A percentile compares a stretch with the other conserved stretches of the same genome.
Conservation (phyloP, 2,113 vertebrate genomes). For the Okapia johnstoni region DNA sequence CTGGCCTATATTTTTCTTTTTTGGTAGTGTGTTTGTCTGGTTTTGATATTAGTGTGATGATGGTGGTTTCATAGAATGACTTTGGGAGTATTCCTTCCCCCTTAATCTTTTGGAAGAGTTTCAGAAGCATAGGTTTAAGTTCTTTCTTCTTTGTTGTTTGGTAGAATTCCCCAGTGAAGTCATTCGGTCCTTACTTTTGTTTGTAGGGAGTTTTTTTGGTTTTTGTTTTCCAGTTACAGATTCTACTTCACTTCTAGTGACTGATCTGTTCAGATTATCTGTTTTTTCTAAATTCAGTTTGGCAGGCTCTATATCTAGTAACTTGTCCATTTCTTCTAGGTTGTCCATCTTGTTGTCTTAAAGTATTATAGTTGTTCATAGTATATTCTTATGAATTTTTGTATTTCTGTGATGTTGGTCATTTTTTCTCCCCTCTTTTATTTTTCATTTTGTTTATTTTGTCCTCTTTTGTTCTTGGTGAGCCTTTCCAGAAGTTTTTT, state of each 20-base stretch:
- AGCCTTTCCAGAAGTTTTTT: neutral
- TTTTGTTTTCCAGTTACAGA: neutral
- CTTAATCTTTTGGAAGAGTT: neutral
- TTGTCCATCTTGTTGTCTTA: neutral
- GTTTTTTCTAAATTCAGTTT: neutral
- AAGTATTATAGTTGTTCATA: neutral
- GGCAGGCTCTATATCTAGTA: neutral
- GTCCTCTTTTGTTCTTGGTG: neutral
- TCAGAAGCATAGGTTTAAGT: neutral
- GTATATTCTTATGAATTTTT: neutral
- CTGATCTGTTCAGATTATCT: neutral
- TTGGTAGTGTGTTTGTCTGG: neutral
- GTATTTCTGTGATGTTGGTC: neutral
- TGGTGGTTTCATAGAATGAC: neutral
- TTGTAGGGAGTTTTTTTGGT: neutral
- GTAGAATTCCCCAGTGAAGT: neutral
- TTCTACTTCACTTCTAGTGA: neutral
- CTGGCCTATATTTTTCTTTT: neutral
- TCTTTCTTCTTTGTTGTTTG: neutral
- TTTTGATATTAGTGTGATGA: neutral
- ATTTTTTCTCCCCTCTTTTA: accelerated
- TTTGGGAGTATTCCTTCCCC: neutral
- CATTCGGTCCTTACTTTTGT: neutral
- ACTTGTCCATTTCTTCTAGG: neutral
- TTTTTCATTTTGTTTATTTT: neutral